Base-by-base conservation (phyloP, 2,113 vertebrate species). In the Lethenteron reissneri region DNA sequence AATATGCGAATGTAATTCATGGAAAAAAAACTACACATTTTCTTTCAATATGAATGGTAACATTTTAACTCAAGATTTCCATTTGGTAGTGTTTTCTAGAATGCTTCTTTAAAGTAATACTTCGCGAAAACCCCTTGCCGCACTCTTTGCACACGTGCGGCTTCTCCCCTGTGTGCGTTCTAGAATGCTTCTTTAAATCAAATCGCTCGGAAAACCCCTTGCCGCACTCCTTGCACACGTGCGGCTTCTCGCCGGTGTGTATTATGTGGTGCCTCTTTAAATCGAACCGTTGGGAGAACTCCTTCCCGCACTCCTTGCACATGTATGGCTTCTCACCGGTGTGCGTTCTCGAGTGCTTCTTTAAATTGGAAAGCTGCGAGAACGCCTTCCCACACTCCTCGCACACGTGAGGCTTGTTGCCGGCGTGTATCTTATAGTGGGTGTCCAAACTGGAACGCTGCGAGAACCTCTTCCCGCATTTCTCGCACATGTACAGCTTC, bases 91-190 rank as follows among this genome's bases (percentile, higher is more conserved):
- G 64, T 17, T 17, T 68, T 25, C 64, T 10, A 10, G n/a, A 25
- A 68, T 68, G 64, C 11, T 68, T 25, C 64, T 68, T 68, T n/a
- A 68, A 25, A n/a, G 64, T 17, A 11, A 68, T 68, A 9, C n/a
- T 10, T 11, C 25, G 64, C n/a, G 64, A n/a, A 11, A 68, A 68
- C 3, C n/a, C 25, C 25, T 68, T 68, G 11, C 64, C 64, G 64
- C 64, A 68, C 25, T 68, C 64, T 68, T 68, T 25, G 25, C 64
- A 68, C 64, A 17, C n/a, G 25, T 68, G 25, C n/a, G 64, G 64
- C 11, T 68, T 68, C 64, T 68, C 64, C n/a, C 64, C 64, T 10
- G 64, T 68, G 64, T 68, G 64, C 25, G 64, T 68, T n/a, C 25
- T n/a, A n/a, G n/a, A 11, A 68, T 68, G 64, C 11, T 68, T 25